Evolutionary conservation across 2,888 invertebrate genomes (phyloP).

Genomic region (Aelia acuminata): DNA sequence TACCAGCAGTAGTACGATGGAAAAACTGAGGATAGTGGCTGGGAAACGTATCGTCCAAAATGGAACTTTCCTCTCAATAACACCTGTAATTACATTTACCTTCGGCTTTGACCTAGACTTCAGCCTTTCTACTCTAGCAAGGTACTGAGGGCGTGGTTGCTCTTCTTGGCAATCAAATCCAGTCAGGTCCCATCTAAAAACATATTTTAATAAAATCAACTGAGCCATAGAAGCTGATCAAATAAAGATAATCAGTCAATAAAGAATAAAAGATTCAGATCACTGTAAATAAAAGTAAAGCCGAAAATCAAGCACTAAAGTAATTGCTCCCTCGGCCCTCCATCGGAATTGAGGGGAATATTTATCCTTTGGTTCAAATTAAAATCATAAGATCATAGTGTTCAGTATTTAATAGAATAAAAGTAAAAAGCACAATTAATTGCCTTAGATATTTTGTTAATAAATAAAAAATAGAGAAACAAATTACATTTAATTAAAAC

Average conservation of each 20-base stretch:
- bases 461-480: no score
- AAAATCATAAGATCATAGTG: not conserved
- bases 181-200: slow-evolving; percentile 85
- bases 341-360: not conserved
- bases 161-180: slow-evolving; percentile 94
- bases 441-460: no score
- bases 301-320: not conserved
- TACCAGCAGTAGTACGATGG: slow-evolving; percentile 86
- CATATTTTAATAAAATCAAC: not conserved
- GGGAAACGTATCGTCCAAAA: slow-evolving; percentile 95
- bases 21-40: slow-evolving; percentile 88
- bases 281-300: not conserved
- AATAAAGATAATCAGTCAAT: not conserved
- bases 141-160: slow-evolving; percentile 92
- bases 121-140: slow-evolving; percentile 79
- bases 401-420: not conserved
- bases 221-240: not conserved
- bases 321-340: not conserved
- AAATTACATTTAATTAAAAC: not conserved
- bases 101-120: slow-evolving; percentile 66
- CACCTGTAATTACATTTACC: slow-evolving; percentile 84
- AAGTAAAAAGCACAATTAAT: no score
- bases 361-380: not conserved
- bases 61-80: slow-evolving; percentile 89
- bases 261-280: not conserved